Evolutionary conservation across 2,888 invertebrate genomes (phyloP), one percentile per base, ranked within the genome.

Genomic region (Sinotaia quadrata): DNA sequence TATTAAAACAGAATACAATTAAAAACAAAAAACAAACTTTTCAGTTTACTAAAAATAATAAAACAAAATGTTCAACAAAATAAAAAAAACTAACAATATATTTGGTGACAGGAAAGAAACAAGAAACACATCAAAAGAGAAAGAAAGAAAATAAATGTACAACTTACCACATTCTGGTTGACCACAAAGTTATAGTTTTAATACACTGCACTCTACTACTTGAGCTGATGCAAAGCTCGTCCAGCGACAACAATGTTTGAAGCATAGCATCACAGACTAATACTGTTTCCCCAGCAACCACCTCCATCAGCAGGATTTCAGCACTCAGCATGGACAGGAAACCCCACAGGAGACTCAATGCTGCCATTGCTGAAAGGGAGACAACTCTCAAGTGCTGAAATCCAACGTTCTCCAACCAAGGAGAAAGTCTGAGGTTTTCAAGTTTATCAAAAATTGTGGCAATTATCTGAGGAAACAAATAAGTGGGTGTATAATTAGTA

Each of bases 101-200:
- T n/a, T n/a, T n/a, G n/a, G n/a, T n/a, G n/a, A n/a, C n/a, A n/a
- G n/a, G n/a, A n/a, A n/a, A n/a, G n/a, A n/a, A n/a, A n/a, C n/a
- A n/a, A n/a, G n/a, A n/a, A n/a, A n/a, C n/a, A n/a, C n/a, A n/a
- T n/a, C n/a, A n/a, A n/a, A n/a, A n/a, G n/a, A n/a, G n/a, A n/a
- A n/a, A n/a, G n/a, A n/a, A n/a, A n/a, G n/a, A n/a, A n/a, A n/a
- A n/a, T n/a, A n/a, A n/a, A n/a, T n/a, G n/a, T 24, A 10, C 24
- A 41, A 68, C 80, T 69, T 71, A 84, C 84, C 76, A 70, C 8
- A 78, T 63, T 65, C 75, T 79, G 33, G 72, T 71, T 3, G 80
- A 79, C 71, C 82, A 81, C 65, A 81, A 65, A 49, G 68, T 73
- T 33, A 83, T 54, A 21, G 78, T 75, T 57, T 79, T 83, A 4